A percentile compares a stretch with the other conserved stretches of the same genome.
phyloP scores from a whole-genome alignment of 2,797 vertebrate genomes.

The Margarornis squamiger region DNA sequence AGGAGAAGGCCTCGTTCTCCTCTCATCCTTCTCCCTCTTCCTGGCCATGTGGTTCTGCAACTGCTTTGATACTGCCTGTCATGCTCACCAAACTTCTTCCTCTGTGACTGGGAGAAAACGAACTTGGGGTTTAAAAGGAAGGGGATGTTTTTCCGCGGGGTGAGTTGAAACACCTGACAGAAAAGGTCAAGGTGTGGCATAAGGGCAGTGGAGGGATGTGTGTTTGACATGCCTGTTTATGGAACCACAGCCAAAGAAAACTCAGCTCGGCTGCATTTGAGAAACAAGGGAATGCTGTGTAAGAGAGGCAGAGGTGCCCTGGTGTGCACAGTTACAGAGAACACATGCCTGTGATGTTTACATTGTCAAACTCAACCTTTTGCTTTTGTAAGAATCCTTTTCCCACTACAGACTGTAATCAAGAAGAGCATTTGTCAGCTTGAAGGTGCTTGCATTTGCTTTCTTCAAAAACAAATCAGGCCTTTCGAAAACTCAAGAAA shows the following conservation, averaged over 20 bases:
- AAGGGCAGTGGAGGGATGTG: neutral
- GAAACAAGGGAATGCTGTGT: neutral
- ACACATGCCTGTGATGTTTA: neutral
- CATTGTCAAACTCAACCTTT: accelerated
- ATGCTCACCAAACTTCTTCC: neutral
- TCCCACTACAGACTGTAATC: neutral
- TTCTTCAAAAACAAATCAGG: neutral
- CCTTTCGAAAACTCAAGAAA: neutral
- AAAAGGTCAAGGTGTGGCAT: neutral
- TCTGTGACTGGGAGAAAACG: neutral
- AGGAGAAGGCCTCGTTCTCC: neutral
- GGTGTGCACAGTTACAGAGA: neutral
- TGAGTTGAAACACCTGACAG: neutral
- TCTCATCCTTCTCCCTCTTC: neutral
- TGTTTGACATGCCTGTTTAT: neutral
- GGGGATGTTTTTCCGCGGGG: neutral
- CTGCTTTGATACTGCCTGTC: neutral
- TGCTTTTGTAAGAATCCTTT: neutral
- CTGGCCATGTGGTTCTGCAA: neutral
- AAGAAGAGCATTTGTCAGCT: neutral
- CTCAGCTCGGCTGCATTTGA: accelerated
- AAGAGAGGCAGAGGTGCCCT: neutral
- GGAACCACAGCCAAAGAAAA: neutral
- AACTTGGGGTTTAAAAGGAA: neutral
- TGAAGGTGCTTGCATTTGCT: neutral